Evolutionary conservation across 2,888 invertebrate genomes (phyloP).

Genomic region (Operophtera brumata): DNA sequence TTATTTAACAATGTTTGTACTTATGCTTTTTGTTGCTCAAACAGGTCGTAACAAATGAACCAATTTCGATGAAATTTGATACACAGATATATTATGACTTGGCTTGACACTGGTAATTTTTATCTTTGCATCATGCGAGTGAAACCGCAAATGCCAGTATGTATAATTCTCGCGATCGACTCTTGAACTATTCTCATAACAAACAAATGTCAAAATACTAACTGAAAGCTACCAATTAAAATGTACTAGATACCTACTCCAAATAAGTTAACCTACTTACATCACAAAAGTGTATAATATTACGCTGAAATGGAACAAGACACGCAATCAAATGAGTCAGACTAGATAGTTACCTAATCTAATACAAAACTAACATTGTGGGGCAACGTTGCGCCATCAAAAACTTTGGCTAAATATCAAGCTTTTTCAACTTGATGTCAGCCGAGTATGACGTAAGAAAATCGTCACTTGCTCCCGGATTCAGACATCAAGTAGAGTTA

Average conservation of each 20-base stretch:
- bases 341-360: constrained; percentile 15
- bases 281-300: constrained; percentile 16
- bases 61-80: no score
- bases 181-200: not conserved
- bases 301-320: constrained; percentile 8
- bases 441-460: no score
- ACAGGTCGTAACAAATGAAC: no score
- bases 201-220: not conserved
- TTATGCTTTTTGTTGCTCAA: no score
- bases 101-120: no score
- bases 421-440: no score
- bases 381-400: not conserved
- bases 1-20: no score
- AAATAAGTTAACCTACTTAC: constrained; percentile 21
- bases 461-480: no score
- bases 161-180: not conserved
- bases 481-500: no score
- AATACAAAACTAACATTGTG: not conserved
- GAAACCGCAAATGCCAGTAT: no score
- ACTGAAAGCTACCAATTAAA: constrained; percentile 6
- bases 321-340: constrained; percentile 23
- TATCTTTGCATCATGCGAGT: no score
- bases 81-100: no score
- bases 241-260: constrained; percentile 8
- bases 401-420: not conserved